phyloP scores from a whole-genome alignment of 2,797 vertebrate species.

The Artibeus jamaicensis region DNA sequence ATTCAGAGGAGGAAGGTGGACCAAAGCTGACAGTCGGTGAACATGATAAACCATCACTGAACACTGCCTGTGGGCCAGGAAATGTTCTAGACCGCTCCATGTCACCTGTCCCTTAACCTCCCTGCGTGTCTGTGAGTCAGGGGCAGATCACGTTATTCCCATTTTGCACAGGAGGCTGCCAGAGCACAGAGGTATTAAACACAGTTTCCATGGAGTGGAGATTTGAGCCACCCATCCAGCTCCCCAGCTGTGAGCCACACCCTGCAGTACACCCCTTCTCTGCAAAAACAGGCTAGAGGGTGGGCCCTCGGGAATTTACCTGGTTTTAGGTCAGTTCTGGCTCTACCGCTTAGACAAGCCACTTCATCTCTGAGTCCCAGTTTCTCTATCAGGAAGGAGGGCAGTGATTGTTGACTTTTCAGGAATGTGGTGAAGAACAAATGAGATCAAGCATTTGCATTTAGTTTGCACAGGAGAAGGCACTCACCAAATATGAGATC shows the following conservation, averaged over 20 bases:
- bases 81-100: neutral
- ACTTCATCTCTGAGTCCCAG: neutral
- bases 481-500: neutral
- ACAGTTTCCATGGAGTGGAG: neutral
- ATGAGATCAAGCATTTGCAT: neutral
- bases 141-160: neutral
- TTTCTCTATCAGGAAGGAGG: conserved; percentile 34
- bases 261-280: neutral
- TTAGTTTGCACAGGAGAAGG: neutral
- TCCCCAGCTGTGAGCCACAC: neutral
- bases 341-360: neutral
- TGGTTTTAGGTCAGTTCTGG: conserved; percentile 33
- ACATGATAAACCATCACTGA: neutral
- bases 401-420: neutral
- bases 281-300: neutral
- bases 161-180: neutral
- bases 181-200: neutral
- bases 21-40: too few species aligned
- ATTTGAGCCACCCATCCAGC: neutral
- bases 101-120: neutral
- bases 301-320: neutral
- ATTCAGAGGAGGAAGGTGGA: neutral
- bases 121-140: too few species aligned
- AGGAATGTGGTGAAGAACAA: conserved; percentile 23
- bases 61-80: neutral